Percentiles rank a stretch among this genome's conserved stretches.
phyloP scores from a whole-genome alignment of 64 coral and sea anemone genomes.

The Actinia equina region DNA sequence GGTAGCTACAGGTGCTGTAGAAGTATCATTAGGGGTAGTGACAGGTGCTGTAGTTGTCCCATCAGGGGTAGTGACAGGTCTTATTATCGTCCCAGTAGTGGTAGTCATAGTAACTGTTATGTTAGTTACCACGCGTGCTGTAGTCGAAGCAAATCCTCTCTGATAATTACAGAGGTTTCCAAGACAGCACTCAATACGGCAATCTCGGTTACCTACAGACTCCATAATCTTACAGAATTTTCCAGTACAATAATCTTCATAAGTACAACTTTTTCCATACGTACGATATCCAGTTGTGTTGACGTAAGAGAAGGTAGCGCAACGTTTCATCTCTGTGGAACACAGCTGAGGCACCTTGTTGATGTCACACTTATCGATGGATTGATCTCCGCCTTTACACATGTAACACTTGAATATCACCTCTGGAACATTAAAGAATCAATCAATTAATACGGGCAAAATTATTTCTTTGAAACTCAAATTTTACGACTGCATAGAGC shows the following conservation, averaged over 20 bases:
- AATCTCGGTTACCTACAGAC: neutral
- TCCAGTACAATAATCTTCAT: neutral
- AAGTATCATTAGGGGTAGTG: neutral
- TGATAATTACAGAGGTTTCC: neutral
- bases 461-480: no score
- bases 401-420: neutral
- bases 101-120: neutral
- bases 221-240: no score
- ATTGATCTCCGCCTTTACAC: neutral
- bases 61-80: neutral
- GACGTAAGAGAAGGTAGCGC: constrained; percentile 5
- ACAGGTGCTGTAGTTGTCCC: neutral
- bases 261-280: neutral
- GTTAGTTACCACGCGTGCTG: no score
- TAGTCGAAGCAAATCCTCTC: neutral
- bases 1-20: no score
- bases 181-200: constrained; percentile 23
- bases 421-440: no score
- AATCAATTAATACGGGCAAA: no score
- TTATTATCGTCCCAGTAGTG: neutral
- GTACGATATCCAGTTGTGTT: neutral
- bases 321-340: neutral
- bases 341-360: neutral
- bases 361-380: constrained; percentile 13
- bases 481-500: no score